A percentile compares a stretch with the other conserved stretches of the same genome.
These are phyloP conservation scores for Octodonta nipae DNA, from an alignment of 2,888 invertebrate genomes.

Conservation along the genomic window DNA sequence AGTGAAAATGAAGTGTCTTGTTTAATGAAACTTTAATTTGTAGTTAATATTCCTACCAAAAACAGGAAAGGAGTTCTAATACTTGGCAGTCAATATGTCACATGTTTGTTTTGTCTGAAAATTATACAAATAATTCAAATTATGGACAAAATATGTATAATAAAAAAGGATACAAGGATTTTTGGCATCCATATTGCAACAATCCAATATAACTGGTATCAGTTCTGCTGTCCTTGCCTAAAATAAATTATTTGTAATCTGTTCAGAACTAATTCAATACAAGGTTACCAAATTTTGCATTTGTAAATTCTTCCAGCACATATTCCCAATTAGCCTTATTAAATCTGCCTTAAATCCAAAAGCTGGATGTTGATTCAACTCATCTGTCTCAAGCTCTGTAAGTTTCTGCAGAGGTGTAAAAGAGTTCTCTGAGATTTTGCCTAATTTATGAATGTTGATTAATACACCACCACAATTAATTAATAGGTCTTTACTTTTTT, in stretches of 20 bases:
- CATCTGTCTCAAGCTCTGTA: constrained; percentile 43
- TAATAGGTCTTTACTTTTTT: constrained; percentile 51
- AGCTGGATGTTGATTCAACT: constrained; percentile 40
- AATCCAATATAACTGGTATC: constrained; percentile 66
- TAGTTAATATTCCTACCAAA: too few species aligned
- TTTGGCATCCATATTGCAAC: constrained; percentile 74
- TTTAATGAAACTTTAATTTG: too few species aligned
- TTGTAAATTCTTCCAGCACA: constrained; percentile 55
- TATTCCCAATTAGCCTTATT: constrained; percentile 66
- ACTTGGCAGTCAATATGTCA: too few species aligned
- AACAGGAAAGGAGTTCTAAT: too few species aligned
- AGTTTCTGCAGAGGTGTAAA: constrained; percentile 62
- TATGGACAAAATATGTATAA: background rate
- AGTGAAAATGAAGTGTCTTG: background rate
- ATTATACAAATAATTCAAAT: too few species aligned
- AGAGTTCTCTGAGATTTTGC: constrained; percentile 53
- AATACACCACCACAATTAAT: constrained; percentile 60
- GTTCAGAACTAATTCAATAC: background rate
- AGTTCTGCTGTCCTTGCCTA: constrained; percentile 64
- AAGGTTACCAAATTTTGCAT: constrained; percentile 59
- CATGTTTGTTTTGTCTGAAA: too few species aligned
- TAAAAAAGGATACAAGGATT: constrained; percentile 74
- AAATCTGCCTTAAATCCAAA: constrained; percentile 72
- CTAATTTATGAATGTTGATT: constrained; percentile 54
- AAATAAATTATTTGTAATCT: constrained; percentile 14